Conservation (phyloP, 2,113 vertebrate species). For the Leucoraja erinaceus region DNA sequence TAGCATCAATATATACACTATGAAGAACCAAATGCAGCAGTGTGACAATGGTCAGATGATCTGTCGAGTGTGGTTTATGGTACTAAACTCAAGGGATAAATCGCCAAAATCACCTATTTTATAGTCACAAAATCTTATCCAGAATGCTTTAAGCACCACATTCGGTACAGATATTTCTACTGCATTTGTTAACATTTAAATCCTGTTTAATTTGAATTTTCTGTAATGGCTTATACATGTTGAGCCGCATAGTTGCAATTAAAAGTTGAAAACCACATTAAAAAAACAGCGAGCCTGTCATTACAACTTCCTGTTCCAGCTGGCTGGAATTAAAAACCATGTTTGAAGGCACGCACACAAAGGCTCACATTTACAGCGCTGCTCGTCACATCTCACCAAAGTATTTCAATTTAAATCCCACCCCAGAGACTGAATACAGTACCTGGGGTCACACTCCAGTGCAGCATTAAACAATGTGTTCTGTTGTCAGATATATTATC, state of each 20-base stretch:
- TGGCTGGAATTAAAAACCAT: background rate
- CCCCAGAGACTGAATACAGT: background rate
- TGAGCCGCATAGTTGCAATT: conserved; percentile 17
- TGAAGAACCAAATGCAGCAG: background rate
- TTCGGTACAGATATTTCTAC: background rate
- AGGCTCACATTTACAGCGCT: background rate
- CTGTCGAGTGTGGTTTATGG: background rate
- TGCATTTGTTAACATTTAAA: background rate
- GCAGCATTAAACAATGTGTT: background rate
- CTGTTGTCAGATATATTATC: too few species aligned
- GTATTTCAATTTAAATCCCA: background rate
- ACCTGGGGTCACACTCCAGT: background rate
- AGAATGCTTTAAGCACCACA: background rate
- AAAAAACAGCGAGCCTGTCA: background rate
- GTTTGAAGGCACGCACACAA: background rate
- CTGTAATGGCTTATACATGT: background rate
- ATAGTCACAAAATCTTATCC: background rate
- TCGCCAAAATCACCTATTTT: background rate
- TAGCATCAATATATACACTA: background rate
- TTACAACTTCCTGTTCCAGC: conserved; percentile 11
- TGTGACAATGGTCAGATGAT: background rate
- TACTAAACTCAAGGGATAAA: background rate
- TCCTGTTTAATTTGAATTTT: background rate
- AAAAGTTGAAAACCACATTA: conserved; percentile 20
- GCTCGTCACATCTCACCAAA: background rate